phyloP scores from a whole-genome alignment of 2,888 invertebrate genomes.

The Hirtodrosophila duncani region DNA sequence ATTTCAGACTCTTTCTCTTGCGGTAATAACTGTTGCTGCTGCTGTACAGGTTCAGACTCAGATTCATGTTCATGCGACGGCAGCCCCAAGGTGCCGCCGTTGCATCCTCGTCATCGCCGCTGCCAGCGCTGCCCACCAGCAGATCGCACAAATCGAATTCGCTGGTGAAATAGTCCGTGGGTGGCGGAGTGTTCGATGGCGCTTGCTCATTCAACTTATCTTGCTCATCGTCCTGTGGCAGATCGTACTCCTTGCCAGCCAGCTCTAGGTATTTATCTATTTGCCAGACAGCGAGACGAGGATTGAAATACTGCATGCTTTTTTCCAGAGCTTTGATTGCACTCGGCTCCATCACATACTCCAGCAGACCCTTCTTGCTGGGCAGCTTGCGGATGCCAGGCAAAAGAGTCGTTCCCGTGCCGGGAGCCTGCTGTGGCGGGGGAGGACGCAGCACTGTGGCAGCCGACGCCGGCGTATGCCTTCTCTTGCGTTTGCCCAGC shows the following conservation, averaged over 20 bases:
- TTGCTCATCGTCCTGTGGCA: constrained; percentile 18
- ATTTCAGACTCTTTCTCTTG: constrained; percentile 79
- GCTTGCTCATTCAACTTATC: background rate
- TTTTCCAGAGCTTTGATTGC: constrained; percentile 64
- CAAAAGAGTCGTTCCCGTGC: constrained; percentile 16
- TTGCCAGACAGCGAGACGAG: constrained; percentile 67
- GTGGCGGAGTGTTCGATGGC: constrained; percentile 57
- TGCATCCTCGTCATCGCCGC: constrained; percentile 47
- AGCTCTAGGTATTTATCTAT: constrained; percentile 75
- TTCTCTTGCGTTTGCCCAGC: constrained; percentile 44
- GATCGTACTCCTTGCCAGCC: constrained; percentile 54
- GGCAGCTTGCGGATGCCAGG: constrained; percentile 69
- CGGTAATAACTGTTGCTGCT: constrained; percentile 72
- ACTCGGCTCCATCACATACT: constrained; percentile 70
- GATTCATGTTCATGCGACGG: constrained; percentile 24
- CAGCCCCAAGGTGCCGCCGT: constrained; percentile 8
- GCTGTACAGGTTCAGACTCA: constrained; percentile 55
- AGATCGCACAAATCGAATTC: constrained; percentile 75
- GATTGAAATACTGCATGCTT: constrained; percentile 58
- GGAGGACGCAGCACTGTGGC: constrained; percentile 17
- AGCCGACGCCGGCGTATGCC: constrained; percentile 7
- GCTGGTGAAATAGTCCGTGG: constrained; percentile 74
- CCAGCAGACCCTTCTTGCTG: constrained; percentile 71
- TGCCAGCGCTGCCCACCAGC: constrained; percentile 48
- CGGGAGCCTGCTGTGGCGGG: constrained; percentile 14